Conservation (phyloP, 2,888 invertebrate species). For the Drosophila cracens region DNA sequence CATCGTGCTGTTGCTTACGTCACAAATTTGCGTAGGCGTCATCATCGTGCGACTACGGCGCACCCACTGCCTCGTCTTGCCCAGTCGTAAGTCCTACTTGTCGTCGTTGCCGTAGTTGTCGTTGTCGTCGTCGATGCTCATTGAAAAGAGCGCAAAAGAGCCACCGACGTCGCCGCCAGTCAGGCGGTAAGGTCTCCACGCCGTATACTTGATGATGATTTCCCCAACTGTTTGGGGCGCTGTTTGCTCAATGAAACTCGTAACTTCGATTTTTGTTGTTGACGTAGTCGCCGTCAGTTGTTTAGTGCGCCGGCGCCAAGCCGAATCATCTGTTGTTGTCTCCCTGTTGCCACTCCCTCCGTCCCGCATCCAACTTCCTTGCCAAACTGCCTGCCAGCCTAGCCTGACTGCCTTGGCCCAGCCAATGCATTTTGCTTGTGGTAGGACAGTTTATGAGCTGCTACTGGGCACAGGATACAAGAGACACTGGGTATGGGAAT, state of each 20-base stretch:
- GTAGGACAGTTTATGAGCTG: slow-evolving; percentile 71
- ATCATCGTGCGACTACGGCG: slow-evolving; percentile 82
- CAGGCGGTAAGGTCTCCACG: slow-evolving; percentile 65
- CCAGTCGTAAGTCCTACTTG: slow-evolving; percentile 24
- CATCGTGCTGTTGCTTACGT: slow-evolving; percentile 82
- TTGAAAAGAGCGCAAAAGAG: slow-evolving; percentile 47
- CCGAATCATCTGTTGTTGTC: slow-evolving; percentile 77
- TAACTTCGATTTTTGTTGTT: slow-evolving; percentile 69
- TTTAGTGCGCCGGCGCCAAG: slow-evolving; percentile 53
- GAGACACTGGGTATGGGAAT: slow-evolving; percentile 23
- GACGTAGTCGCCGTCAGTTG: slow-evolving; percentile 51
- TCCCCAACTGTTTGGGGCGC: slow-evolving; percentile 62
- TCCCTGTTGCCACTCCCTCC: slow-evolving; percentile 26
- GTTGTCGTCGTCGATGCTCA: slow-evolving; percentile 16
- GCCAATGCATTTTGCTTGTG: slow-evolving; percentile 78
- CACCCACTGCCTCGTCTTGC: slow-evolving; percentile 77
- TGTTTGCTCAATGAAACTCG: slow-evolving; percentile 78
- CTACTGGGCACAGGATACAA: slow-evolving; percentile 19
- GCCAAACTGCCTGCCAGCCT: not conserved
- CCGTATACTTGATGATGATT: slow-evolving; percentile 49
- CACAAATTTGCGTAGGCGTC: slow-evolving; percentile 85
- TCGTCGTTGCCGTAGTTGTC: slow-evolving; percentile 15
- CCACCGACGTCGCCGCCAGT: slow-evolving; percentile 45
- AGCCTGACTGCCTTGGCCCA: slow-evolving; percentile 48
- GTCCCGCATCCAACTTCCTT: not conserved